These are phyloP conservation scores for Rosalia funebris DNA, from an alignment of 2,888 invertebrate genomes.

Conservation along the genomic window DNA sequence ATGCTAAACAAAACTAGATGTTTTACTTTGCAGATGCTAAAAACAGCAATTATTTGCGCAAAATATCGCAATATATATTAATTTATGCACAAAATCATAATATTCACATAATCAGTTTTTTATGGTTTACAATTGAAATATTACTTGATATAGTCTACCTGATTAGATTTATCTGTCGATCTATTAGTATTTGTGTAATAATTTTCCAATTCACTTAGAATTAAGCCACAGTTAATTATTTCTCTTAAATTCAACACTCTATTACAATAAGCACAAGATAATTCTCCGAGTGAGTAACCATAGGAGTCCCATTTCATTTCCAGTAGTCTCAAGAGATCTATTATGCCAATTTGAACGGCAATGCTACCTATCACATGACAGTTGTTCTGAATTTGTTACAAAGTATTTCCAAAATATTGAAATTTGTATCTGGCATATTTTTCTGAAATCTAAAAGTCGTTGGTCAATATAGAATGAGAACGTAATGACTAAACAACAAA, in stretches of 20 bases:
- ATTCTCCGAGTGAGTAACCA: conserved; percentile 18
- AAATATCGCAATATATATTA: too few relatives aligned
- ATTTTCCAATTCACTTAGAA: too few relatives aligned
- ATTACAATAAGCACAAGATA: conserved; percentile 26
- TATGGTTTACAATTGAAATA: too few relatives aligned
- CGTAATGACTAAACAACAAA: background rate
- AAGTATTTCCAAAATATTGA: conserved; percentile 27
- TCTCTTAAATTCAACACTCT: conserved; percentile 28
- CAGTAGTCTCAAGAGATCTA: conserved; percentile 56
- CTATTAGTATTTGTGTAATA: too few relatives aligned
- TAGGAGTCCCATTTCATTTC: background rate
- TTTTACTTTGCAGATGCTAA: too few relatives aligned
- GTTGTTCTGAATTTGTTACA: conserved; percentile 4
- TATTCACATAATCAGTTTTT: too few relatives aligned
- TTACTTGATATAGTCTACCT: too few relatives aligned
- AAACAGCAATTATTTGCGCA: too few relatives aligned
- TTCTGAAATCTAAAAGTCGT: conserved; percentile 7
- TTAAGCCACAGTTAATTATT: conserved; percentile 14
- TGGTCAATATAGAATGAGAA: background rate
- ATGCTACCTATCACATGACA: conserved; percentile 38
- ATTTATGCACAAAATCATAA: too few relatives aligned
- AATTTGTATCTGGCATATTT: conserved; percentile 15
- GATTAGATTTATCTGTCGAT: too few relatives aligned
- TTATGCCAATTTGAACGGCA: conserved; percentile 69
- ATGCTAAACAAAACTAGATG: too few relatives aligned